Evolutionary conservation across 1,140 invertebrate species (phyloP), one percentile per base, ranked within the genome.

Genomic region (Lamellibrachia luymesi): DNA sequence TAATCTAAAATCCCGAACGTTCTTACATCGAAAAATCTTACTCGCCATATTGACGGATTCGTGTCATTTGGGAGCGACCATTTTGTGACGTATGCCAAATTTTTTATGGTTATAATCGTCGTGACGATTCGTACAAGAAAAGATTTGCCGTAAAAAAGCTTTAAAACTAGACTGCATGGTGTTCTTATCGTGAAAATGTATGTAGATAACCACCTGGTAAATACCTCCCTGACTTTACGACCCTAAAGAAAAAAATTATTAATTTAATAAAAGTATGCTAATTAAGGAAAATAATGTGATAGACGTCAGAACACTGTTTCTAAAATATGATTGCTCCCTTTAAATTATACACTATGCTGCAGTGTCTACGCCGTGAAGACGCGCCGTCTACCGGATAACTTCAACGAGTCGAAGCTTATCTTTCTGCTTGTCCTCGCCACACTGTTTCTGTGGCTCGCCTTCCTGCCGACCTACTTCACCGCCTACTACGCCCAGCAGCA

Each of bases 211-310:
- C 38, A 0, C 38, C 38, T 38, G 1, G 38, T 38, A 38, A 38
- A 38, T 38, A 38, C 38, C 38, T 38, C 38, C 38, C 6, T 97
- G 99, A 38, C 38, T 38, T 38, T 38, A 38, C 38, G 38, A 38
- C 38, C 38, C 38, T 38, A 38, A 38, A 38, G 38, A 38, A 38
- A 38, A 38, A 38, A 38, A 38, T 38, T 38, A 38, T 38, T 38
- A 38, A 38, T 38, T 38, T 38, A 38, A 38, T 22, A 80, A 4
- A 8, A 80, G 13, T 80, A 80, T 80, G 13, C 64, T 80, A 17
- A 22, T 17, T 80, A 80, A 80, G 25, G 25, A 17, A 22, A 22
- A 80, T 56, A 13, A 13, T 13, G 13, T 56, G 13, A 56, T 56
- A 56, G 64, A 80, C 64, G 25, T 80, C 38, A 38, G 38, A 38